A percentile compares a stretch with the other conserved stretches of the same genome.
Conservation (phyloP, 35 echinoderm and acorn worm genomes). For the Patiria miniata region DNA sequence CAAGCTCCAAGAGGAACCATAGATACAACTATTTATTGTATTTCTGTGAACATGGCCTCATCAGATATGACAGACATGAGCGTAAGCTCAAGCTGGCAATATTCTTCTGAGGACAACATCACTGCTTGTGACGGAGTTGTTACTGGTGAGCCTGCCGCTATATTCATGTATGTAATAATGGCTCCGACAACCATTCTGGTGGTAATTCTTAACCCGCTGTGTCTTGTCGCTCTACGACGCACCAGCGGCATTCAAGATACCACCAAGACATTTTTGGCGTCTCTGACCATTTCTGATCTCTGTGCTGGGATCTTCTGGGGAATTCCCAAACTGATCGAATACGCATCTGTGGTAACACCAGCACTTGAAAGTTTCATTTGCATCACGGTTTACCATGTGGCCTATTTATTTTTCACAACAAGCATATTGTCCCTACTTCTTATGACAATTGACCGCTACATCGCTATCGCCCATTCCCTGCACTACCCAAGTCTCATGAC, state of each 20-base stretch:
- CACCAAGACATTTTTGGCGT: conserved; percentile 24
- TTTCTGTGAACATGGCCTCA: no score
- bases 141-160: no score
- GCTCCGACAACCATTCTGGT: neutral
- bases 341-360: neutral
- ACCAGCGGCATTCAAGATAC: neutral
- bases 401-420: neutral
- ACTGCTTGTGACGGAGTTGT: no score
- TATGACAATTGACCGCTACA: conserved; percentile 19
- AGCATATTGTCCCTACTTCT: neutral
- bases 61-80: no score
- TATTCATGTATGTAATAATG: neutral
- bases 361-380: neutral
- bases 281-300: conserved; percentile 20
- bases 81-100: no score
- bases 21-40: no score
- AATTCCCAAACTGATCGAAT: neutral
- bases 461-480: conserved; percentile 24
- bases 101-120: no score
- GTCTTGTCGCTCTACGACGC: neutral
- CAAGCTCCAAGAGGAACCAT: no score
- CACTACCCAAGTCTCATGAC: conserved; percentile 37
- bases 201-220: neutral
- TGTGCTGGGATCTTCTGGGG: neutral
- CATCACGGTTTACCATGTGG: neutral